Base-by-base conservation (phyloP, 2,797 vertebrate species). In the Apogon hyalosoma region DNA sequence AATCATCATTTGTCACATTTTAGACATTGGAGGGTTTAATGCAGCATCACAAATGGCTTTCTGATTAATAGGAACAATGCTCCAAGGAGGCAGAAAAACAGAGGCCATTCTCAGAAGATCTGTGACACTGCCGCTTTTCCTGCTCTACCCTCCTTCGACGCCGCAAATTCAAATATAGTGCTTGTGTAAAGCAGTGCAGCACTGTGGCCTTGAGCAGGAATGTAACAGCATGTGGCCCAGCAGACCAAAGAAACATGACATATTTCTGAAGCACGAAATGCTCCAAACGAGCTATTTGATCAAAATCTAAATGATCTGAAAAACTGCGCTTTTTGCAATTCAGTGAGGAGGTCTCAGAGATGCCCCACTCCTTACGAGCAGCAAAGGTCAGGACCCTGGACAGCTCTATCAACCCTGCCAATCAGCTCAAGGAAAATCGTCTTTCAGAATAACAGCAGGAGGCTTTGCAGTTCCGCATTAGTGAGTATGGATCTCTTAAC, bases 1-100 rank as follows among this genome's bases (percentile, higher is more conserved):
- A 88, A 91, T 91, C 86, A 89, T 90, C 80, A 84, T 90, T 92
- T 81, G 73, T 91, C 83, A 90, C 73, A 79, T 88, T 90, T 88
- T 75, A 86, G 86, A 92, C 68, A 77, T 87, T 55, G 52, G 13
- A 67, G 80, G 80, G 82, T 91, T 92, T 92, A 91, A 91, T 87
- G 86, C 84, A 11, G 81, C 77, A 74, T 87, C 77, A 87, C 84
- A 85, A 92, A 93, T 88, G 87, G 84, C 69, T 91, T 92, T 88
- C 83, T 92, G 90, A 92, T 91, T 77, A 92, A 91, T 89, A 79
- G 77, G 73, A 88, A 88, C 83, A 88, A 89, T 62, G 75, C 76
- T 80, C 71, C 21, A 15, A 80, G 73, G 55, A 83, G 75, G 80
- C 73, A 75, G 57, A 49, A 63, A 73, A 63, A 76, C 67, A 75